Evolutionary conservation across 2,113 vertebrate species (phyloP), one percentile per base, ranked within the genome.

Genomic region (Mastomys natalensis): DNA sequence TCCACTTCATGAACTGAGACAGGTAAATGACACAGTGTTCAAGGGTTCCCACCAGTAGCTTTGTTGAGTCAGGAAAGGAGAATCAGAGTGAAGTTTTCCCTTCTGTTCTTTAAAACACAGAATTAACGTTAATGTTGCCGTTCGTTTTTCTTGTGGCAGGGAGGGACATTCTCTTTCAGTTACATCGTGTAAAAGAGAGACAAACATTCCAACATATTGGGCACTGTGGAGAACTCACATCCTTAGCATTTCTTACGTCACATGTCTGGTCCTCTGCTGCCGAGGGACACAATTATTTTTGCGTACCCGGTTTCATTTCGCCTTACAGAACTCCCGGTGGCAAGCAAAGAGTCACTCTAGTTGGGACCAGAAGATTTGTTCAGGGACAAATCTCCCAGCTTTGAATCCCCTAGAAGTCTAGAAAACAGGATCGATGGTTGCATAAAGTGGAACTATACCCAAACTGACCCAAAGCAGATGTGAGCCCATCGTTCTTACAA

Each of bases 251-350:
- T 72, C 24, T 82, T 29, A 9, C 1, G 1, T 16, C 74, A 22
- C 2, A 15, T 19, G 5, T 19, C 51, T 72, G 60, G 45, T 26
- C 15, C 45, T 53, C 58, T 48, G 22, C 43, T 34, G 19, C 43
- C 2, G n/a, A n/a, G 2, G 19, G 45, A 77, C 3, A 48, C 0
- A n/a, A 3, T 34, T 81, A n/a, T n/a, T 62, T 45, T 48, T 26
- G 29, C 53, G n/a, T 40, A 62, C 51, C 6, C 11, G 7, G n/a
- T 8, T 90, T 87, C 1, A 70, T 26, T 73, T 89, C 15, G 58
- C 84, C 84, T 96, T 92, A 64, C 7, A 85, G 90, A 97, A 74
- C 68, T 96, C 17, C 60, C 89, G 12, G 26, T 93, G 55, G 87
- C n/a, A 34, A 95, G 60, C 45, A 82, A 82, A 77, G 62, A 85